Conservation (phyloP, 2,113 vertebrate genomes). For the Gobius niger region DNA sequence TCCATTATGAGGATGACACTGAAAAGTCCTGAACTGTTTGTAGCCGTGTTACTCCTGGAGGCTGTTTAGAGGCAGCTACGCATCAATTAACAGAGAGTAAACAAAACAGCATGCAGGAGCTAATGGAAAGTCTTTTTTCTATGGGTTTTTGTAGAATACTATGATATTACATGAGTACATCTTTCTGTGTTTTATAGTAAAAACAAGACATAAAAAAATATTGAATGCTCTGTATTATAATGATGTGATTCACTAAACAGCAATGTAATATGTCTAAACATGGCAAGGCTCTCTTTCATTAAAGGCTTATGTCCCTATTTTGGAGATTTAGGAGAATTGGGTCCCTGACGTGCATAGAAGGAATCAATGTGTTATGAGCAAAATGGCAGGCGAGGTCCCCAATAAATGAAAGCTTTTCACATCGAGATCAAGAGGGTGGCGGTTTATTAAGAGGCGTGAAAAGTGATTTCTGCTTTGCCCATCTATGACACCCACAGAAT, state of each 20-base stretch:
- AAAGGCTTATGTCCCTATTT: neutral
- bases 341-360: slow-evolving; percentile 24
- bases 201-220: neutral
- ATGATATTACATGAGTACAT: neutral
- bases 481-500: slow-evolving; percentile 3
- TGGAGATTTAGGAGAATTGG: neutral
- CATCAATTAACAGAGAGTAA: neutral
- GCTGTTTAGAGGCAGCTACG: neutral
- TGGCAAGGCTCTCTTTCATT: neutral
- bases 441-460: slow-evolving; percentile 12
- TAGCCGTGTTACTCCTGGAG: neutral
- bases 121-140: too few relatives aligned
- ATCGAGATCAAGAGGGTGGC: slow-evolving; percentile 5
- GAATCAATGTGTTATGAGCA: slow-evolving; percentile 38
- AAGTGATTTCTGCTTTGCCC: neutral
- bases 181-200: neutral
- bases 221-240: neutral
- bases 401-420: slow-evolving; percentile 18
- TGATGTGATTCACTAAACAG: neutral
- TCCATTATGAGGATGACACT: neutral
- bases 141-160: neutral
- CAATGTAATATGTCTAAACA: neutral
- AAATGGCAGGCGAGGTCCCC: slow-evolving; percentile 3
- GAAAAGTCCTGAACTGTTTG: neutral
- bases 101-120: too few relatives aligned